These are phyloP conservation scores for Philopotamus ludificatus DNA, from an alignment of 1,140 invertebrate genomes.

Conservation along the genomic window DNA sequence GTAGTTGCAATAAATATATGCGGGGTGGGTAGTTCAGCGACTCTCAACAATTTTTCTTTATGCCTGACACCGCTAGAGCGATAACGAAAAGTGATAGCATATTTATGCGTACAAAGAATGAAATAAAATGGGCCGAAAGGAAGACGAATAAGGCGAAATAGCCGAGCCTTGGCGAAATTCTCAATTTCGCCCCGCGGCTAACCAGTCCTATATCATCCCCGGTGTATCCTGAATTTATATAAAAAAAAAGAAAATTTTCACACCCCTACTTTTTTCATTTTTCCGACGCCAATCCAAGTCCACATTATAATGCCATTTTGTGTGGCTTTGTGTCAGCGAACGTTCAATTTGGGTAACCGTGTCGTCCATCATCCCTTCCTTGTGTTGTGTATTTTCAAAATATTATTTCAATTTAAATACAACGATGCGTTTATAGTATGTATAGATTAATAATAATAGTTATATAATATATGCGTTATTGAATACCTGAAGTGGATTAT, in stretches of 20 bases:
- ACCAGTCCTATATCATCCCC: conserved; percentile 19
- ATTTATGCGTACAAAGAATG: conserved; percentile 29
- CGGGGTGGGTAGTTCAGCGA: neutral
- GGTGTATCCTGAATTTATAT: neutral
- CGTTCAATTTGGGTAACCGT: neutral
- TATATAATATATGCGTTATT: too few species aligned
- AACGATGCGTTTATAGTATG: too few species aligned
- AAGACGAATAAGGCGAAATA: conserved; percentile 20
- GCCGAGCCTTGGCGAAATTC: conserved; percentile 6
- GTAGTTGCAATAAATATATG: too few species aligned
- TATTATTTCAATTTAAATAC: too few species aligned
- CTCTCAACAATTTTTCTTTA: neutral
- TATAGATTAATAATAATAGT: too few species aligned
- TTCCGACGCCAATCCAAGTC: conserved; percentile 1
- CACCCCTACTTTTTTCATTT: neutral
- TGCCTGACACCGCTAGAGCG: conserved; percentile 6
- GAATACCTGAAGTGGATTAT: too few species aligned
- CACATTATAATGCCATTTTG: conserved; percentile 28
- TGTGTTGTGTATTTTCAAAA: neutral
- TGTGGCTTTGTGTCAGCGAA: neutral
- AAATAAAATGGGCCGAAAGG: conserved; percentile 19
- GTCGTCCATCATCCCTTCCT: neutral
- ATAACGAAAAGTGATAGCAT: conserved; percentile 31
- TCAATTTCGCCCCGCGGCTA: conserved; percentile 3
- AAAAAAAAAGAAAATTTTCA: too few species aligned